Base-by-base conservation (phyloP, 2,888 invertebrate species). In the Tethea ocularis region DNA sequence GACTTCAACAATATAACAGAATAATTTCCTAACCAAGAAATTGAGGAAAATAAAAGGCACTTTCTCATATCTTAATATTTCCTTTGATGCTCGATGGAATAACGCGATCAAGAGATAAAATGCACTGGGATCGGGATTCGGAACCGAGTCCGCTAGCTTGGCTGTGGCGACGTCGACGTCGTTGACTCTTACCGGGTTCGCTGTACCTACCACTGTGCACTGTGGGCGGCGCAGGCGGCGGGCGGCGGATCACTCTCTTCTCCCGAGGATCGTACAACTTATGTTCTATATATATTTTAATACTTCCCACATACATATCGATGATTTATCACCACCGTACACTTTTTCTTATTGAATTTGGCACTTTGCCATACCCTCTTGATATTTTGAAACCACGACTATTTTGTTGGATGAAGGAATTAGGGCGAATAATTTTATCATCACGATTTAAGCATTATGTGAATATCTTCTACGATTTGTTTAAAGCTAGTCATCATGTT, bases 41-140 rank as follows among this genome's bases (percentile, higher is more conserved):
- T 80, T 81, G 78, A 79, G 81, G 84, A 83, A 83, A 83, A 84
- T 80, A 80, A 81, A 82, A 84, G 82, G 82, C 79, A 80, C 79
- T 83, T 80, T 83, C 73, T 80, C 81, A 78, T 82, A 86, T 82
- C 84, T 83, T 86, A 85, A 87, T 87, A 84, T 87, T 87, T 86
- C 80, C 84, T 89, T 90, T 88, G 88, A 89, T 86, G 86, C 88
- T 88, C 84, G 85, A 84, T 77, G 89, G 88, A 89, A 88, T 89
- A 89, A 90, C 84, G 84, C 87, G 91, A 90, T 90, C 88, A 88
- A 88, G 86, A 89, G 87, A 91, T 89, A 89, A 89, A 89, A 88
- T 86, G 84, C 84, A 86, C 81, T 67, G 82, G 72, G 77, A 84
- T 83, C 80, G 82, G 68, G 77, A 26, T 7, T 26, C 26, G 26